Conservation (phyloP, 2,888 invertebrate species). For the Drosophila hawaiiensis region DNA sequence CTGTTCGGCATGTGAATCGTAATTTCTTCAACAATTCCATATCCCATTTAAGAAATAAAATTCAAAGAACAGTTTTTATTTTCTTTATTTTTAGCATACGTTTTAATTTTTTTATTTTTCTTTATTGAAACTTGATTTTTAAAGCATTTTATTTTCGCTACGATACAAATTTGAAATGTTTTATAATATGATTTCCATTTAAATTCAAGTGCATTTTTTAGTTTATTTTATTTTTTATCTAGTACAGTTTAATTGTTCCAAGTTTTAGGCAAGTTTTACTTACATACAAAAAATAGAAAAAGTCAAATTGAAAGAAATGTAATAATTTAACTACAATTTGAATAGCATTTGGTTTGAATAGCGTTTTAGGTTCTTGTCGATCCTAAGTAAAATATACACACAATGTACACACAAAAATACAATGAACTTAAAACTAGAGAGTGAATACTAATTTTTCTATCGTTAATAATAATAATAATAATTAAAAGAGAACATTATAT, state of each 20-base stretch:
- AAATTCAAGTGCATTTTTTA: conserved; percentile 36
- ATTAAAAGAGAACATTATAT: conserved; percentile 16
- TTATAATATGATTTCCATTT: conserved; percentile 36
- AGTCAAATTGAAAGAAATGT: conserved; percentile 25
- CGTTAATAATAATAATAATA: background rate
- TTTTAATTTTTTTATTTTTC: conserved; percentile 3
- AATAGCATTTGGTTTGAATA: conserved; percentile 61
- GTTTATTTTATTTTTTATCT: conserved; percentile 38
- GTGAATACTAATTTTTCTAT: conserved; percentile 17
- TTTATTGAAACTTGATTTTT: conserved; percentile 42
- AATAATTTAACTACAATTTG: conserved; percentile 66
- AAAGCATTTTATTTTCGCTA: conserved; percentile 52
- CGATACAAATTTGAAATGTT: conserved; percentile 54
- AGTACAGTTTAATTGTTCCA: conserved; percentile 10
- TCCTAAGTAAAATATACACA: conserved; percentile 38
- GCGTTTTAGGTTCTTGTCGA: conserved; percentile 70
- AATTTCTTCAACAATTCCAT: background rate
- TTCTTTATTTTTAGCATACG: conserved; percentile 29
- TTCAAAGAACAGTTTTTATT: conserved; percentile 18
- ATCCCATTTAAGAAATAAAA: background rate
- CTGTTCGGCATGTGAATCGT: conserved; percentile 87
- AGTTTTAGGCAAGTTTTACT: conserved; percentile 39
- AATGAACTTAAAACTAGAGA: conserved; percentile 41
- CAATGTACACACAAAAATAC: conserved; percentile 24
- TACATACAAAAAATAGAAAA: conserved; percentile 5